phyloP scores from a whole-genome alignment of 1,140 invertebrate genomes.

The Battus philenor region DNA sequence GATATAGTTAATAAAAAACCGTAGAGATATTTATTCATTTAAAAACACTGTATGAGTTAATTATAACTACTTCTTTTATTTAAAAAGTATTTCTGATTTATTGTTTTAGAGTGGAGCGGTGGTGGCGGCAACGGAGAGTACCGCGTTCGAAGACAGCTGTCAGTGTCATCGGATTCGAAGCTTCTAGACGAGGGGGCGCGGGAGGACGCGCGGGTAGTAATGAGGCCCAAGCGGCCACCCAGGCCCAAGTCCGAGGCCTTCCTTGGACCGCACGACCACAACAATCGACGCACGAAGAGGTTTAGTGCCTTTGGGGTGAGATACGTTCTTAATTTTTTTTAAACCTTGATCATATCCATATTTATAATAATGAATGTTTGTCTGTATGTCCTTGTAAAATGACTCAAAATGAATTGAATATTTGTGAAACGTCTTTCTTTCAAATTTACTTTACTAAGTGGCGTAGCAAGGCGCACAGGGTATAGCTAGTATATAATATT shows the following conservation, averaged over 20 bases:
- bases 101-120: constrained; percentile 79
- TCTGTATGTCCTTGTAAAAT: too few relatives aligned
- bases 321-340: too few relatives aligned
- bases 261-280: constrained; percentile 80
- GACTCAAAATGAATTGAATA: too few relatives aligned
- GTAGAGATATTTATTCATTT: not conserved
- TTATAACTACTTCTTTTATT: not conserved
- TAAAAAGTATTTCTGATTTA: constrained; percentile 16
- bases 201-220: constrained; percentile 89
- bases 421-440: too few relatives aligned
- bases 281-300: constrained; percentile 85
- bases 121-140: constrained; percentile 86
- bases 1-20: not conserved
- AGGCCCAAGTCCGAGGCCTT: constrained; percentile 93
- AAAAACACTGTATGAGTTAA: not conserved
- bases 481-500: too few relatives aligned
- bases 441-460: too few relatives aligned
- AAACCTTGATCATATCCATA: too few relatives aligned
- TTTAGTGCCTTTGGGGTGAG: constrained; percentile 95
- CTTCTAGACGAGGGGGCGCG: constrained; percentile 90
- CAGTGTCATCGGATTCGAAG: constrained; percentile 93
- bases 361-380: too few relatives aligned
- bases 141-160: constrained; percentile 90
- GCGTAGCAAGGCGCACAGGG: too few relatives aligned
- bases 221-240: constrained; percentile 90